Base-by-base conservation (phyloP, 1,140 invertebrate genomes). In the Plectus sambesii region DNA sequence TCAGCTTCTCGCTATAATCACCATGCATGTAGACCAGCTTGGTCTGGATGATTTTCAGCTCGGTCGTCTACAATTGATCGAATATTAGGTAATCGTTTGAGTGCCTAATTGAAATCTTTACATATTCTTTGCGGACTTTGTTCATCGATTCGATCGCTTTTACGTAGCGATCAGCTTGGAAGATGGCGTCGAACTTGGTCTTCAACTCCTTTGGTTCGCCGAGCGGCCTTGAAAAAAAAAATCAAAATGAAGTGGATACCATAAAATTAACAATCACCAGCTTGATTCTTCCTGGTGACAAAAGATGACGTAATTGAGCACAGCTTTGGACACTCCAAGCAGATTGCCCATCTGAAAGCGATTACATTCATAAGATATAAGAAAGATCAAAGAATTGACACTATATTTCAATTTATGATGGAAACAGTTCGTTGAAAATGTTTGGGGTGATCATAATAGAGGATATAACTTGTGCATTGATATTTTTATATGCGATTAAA, bases 251-350 rank as follows among this genome's bases (percentile, higher is more conserved):
- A 41, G 26, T 23, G 35, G 41, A 17, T 27, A 19, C 27, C 17
- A 52, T 39, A 6, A 42, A 57, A 24, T 24, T 30, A 27, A 5
- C 27, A 35, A 56, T 62, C 64, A 78, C 80, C 93, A 99, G 65
- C 81, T 83, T 0, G 88, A 83, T 51, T 97, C 89, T 72, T 98
- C 93, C 78, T 98, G 93, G 70, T 98, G 92, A 67, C 92, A 98
- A 72, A 99, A 94, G 59, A 99, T 83, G 0, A 99, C 93, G 73
- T 89, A 84, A 63, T 89, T 88, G 22, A 99, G 72, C 42, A 99
- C 86, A 0, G 90, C 78, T 70, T 89, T 88, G 0, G 90, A 86
- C 2, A 98, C 87, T 52, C 87, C 86, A 56, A 93, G 30, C 12
- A 51, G 46, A 29, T 56, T 56, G 3, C 62, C 12, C 26, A 66